phyloP scores from a whole-genome alignment of 2,888 invertebrate species.

The Ametastegia equiseti region DNA sequence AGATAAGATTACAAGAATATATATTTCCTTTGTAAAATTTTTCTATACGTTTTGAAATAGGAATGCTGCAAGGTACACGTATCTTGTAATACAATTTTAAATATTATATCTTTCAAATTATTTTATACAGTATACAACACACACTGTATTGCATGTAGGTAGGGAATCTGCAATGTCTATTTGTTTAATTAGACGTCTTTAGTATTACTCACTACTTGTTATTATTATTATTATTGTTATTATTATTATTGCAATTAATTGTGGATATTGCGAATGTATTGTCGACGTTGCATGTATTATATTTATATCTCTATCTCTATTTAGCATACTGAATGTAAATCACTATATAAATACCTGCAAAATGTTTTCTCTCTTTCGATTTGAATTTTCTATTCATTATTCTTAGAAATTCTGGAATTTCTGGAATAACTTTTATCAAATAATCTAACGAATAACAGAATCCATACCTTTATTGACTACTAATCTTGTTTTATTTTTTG shows the following conservation, averaged over 20 bases:
- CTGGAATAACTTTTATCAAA: background rate
- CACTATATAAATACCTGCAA: background rate
- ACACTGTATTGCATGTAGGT: conserved; percentile 33
- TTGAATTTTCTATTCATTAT: background rate
- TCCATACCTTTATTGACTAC: background rate
- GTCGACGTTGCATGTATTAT: conserved; percentile 35
- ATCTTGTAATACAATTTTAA: background rate
- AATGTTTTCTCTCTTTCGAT: background rate
- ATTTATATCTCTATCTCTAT: background rate
- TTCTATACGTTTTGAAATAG: background rate
- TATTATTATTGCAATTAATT: background rate
- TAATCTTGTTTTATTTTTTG: background rate
- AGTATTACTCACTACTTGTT: too few relatives aligned
- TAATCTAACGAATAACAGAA: background rate
- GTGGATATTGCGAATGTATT: conserved; percentile 32
- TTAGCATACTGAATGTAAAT: background rate
- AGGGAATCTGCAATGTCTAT: conserved; percentile 23
- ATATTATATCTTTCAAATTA: background rate
- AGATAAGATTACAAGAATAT: conserved; percentile 19
- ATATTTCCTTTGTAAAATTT: background rate
- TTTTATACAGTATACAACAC: background rate
- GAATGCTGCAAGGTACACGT: background rate
- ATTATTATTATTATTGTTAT: background rate
- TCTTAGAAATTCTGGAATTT: background rate
- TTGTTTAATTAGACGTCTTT: background rate